Evolutionary conservation across 1,140 invertebrate species (phyloP), one percentile per base, ranked within the genome.

Genomic region (Melanaphis sacchari): DNA sequence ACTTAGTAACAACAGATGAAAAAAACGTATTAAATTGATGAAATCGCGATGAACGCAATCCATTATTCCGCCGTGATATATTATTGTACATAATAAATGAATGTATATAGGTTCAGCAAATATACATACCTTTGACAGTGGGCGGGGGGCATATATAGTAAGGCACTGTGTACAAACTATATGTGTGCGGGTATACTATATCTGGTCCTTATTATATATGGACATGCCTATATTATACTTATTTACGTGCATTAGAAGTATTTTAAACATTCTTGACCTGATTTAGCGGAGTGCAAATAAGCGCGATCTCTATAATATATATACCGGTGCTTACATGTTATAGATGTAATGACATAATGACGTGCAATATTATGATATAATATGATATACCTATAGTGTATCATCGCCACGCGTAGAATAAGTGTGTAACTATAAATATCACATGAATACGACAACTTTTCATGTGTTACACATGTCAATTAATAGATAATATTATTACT

Each of bases 241-340:
- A 36, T 76, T n/a, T n/a, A 59, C 22, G 41, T 3, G 59, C 59
- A 76, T n/a, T n/a, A 76, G 84, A 85, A 52, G 46, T 49, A 38
- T 76, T 76, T 91, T 91, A 66, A 76, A 82, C 40, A 91, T 46
- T 91, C 66, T 91, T 91, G 90, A 91, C 90, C 90, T 31, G 41
- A 46, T 91, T 91, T 82, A 38, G 38, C 38, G 31, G 59, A 76
- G 59, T 18, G 46, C 36, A 41, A 91, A 91, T 40, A 24, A 2
- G 26, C 5, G 54, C 43, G 46, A 52, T 38, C 24, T n/a, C 59
- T 76, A 36, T 76, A n/a, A 31, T 59, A 4, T 15, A 52, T 52
- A 66, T 66, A 66, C 59, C 4, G 5, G 59, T 66, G 6, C 59
- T 4, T n/a, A n/a, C 18, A 76, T 76, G 36, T 76, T 76, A n/a